A percentile compares a stretch with the other conserved stretches of the same genome.
Evolutionary conservation across 2,888 invertebrate species (phyloP).

Genomic region (Tenthredo mesomela): DNA sequence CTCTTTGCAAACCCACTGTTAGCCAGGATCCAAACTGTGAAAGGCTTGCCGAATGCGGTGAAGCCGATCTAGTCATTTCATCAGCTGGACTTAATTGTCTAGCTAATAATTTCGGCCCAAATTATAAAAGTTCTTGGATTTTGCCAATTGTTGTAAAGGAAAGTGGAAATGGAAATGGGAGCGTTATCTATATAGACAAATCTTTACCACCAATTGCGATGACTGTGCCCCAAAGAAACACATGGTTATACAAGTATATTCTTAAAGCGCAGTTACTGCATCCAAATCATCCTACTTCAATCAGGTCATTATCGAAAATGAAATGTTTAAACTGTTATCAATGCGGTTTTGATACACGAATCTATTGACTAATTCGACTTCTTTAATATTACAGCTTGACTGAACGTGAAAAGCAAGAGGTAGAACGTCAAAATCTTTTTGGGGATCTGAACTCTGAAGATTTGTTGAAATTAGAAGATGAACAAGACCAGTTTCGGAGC

Average conservation of each 20-base stretch:
- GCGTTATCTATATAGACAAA: slow-evolving; percentile 70
- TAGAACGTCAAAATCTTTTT: slow-evolving; percentile 53
- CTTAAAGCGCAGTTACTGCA: slow-evolving; percentile 58
- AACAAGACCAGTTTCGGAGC: slow-evolving; percentile 24
- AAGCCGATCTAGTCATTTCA: slow-evolving; percentile 70
- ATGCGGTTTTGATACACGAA: neutral
- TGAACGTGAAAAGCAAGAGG: neutral
- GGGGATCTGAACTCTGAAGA: slow-evolving; percentile 56
- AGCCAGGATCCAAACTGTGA: slow-evolving; percentile 68
- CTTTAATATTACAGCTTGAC: neutral
- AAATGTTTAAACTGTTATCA: neutral
- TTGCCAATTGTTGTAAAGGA: slow-evolving; percentile 67
- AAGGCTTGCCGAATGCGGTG: slow-evolving; percentile 61
- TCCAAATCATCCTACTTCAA: slow-evolving; percentile 53
- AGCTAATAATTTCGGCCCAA: slow-evolving; percentile 64
- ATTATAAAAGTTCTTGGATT: slow-evolving; percentile 65
- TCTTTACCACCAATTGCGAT: slow-evolving; percentile 63
- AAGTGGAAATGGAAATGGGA: slow-evolving; percentile 63
- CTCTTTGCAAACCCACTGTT: slow-evolving; percentile 58
- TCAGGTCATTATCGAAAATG: slow-evolving; percentile 28
- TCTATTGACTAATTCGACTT: neutral
- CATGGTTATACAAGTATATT: slow-evolving; percentile 68
- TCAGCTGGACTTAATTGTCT: slow-evolving; percentile 69
- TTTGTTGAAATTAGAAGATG: slow-evolving; percentile 56
- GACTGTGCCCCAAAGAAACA: slow-evolving; percentile 67